Percentiles rank a stretch among this genome's conserved stretches.
phyloP scores from a whole-genome alignment of 2,113 vertebrate genomes.

The Epinephelus moara region DNA sequence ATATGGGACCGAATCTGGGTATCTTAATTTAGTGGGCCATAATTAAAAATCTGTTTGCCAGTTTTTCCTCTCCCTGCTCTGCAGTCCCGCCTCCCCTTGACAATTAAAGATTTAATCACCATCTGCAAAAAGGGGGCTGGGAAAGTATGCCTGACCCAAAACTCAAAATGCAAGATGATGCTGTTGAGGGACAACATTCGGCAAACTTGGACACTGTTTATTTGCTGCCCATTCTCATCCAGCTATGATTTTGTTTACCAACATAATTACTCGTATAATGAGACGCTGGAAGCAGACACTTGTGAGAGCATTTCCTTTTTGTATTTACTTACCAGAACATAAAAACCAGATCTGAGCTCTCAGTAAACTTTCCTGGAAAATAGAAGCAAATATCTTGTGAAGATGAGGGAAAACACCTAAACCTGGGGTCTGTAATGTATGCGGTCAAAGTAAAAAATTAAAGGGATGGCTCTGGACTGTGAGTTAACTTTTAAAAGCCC shows the following conservation, averaged over 20 bases:
- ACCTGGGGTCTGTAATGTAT: not conserved
- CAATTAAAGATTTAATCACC: conserved; percentile 85
- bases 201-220: conserved; percentile 41
- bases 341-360: not conserved
- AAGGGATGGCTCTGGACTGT: not conserved
- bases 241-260: conserved; percentile 44
- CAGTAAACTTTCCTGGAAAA: not conserved
- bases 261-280: conserved; percentile 35
- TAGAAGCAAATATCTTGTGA: not conserved
- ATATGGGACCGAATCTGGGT: conserved; percentile 69
- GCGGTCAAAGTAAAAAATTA: not conserved
- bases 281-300: conserved; percentile 28
- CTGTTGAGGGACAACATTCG: conserved; percentile 50
- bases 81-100: conserved; percentile 72
- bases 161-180: conserved; percentile 62
- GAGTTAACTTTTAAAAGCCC: not conserved
- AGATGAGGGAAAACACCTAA: not conserved
- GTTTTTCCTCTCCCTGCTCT: conserved; percentile 68
- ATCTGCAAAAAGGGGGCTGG: conserved; percentile 75
- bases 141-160: conserved; percentile 75
- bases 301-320: conserved; percentile 8
- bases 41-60: conserved; percentile 85
- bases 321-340: conserved; percentile 7
- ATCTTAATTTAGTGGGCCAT: conserved; percentile 83
- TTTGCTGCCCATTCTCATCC: conserved; percentile 38